Conservation (phyloP, 2,113 vertebrate species). For the Semnornis frantzii region DNA sequence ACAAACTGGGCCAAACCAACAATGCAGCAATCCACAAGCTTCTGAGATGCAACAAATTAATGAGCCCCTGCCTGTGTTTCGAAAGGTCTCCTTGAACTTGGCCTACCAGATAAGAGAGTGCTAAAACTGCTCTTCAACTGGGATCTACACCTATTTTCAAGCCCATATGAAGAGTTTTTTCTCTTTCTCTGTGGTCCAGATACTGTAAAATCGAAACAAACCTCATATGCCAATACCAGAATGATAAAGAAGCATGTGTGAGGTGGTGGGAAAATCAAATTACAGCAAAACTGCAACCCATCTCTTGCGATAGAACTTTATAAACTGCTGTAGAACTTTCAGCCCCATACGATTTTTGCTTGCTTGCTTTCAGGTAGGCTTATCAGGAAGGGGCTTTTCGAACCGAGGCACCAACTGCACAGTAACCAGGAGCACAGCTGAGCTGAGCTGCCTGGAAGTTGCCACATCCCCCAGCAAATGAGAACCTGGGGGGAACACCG, state of each 20-base stretch:
- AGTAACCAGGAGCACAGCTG: neutral
- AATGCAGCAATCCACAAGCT: neutral
- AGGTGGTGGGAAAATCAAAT: neutral
- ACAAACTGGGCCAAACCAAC: conserved; percentile 1
- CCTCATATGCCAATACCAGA: neutral
- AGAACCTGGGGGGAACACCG: neutral
- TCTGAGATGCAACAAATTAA: neutral
- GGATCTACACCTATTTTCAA: neutral
- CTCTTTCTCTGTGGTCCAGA: neutral
- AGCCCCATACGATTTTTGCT: neutral
- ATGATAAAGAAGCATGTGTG: accelerated
- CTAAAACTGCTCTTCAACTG: neutral
- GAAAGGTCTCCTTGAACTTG: conserved; percentile 20
- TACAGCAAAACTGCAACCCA: neutral
- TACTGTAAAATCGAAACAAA: neutral
- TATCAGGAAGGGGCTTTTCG: neutral
- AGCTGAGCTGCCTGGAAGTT: neutral
- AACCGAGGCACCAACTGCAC: neutral
- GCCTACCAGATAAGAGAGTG: neutral
- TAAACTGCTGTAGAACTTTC: accelerated
- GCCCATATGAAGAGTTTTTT: neutral
- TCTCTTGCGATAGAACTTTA: neutral
- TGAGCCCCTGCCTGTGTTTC: neutral
- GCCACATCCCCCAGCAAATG: neutral
- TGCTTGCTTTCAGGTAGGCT: neutral